Evolutionary conservation across 2,113 vertebrate genomes (phyloP), one percentile per base, ranked within the genome.

Genomic region (Galemys pyrenaicus): DNA sequence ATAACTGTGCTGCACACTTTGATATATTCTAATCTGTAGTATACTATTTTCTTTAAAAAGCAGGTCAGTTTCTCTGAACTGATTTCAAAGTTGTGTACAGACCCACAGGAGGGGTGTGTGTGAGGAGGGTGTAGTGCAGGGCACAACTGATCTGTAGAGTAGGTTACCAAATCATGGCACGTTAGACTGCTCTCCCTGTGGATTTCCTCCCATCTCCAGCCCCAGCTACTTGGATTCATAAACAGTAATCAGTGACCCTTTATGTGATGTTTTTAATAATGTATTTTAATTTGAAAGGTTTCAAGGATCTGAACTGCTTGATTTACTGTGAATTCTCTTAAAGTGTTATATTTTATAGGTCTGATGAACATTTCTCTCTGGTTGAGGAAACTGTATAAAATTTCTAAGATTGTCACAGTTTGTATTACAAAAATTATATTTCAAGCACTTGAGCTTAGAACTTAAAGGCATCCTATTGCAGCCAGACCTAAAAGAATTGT

Each of bases 1-100:
- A n/a, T 70, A 86, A 7, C 73, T 56, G 51, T 10, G 3, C 17
- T 75, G 32, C 75, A 28, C 51, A 46, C 44, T 78, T 11, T 58
- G 58, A 35, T 74, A 77, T 30, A 84, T 87, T 85, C 12, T 87
- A 7, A 64, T 87, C n/a, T 94, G 20, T 0, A 77, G 24, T 82
- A 9, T 79, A 28, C n/a, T 89, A 17, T 89, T 91, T 83, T 84
- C 44, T 94, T 56, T 84, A 64, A 79, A 86, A 83, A 35, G 11
- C 32, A 83, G 62, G 7, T 85, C 28, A 28, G 4, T 95, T 97
- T 85, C 39, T 41, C 28, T 58, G 46, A 92, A 73, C 35, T 87
- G 71, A 51, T 94, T 74, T 92, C 16, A 15, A 44, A 79, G 39
- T 26, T 65, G 35, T 71, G 74, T 54, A 73, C 12, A 86, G 26